These are phyloP conservation scores for Palloptera scutellata DNA, from an alignment of 2,888 invertebrate species.

Conservation along the genomic window DNA sequence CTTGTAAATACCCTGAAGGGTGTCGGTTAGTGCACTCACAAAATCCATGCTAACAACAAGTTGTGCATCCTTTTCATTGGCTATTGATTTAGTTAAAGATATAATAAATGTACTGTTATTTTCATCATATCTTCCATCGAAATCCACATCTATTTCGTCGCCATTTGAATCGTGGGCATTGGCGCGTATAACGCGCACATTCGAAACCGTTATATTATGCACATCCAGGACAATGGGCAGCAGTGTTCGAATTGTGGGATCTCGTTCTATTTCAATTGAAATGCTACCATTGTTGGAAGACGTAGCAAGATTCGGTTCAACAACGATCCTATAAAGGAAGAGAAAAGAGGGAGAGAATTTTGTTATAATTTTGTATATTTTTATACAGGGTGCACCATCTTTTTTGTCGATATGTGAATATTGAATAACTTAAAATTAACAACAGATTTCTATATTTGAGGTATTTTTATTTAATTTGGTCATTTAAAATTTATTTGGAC, in stretches of 20 bases:
- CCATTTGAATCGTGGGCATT: conserved; percentile 36
- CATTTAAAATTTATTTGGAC: too few relatives aligned
- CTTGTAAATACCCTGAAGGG: conserved; percentile 68
- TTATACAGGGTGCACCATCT: too few relatives aligned
- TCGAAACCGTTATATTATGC: conserved; percentile 59
- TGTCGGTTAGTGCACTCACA: conserved; percentile 66
- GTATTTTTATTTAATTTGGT: too few relatives aligned
- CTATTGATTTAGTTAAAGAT: conserved; percentile 47
- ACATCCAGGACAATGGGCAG: conserved; percentile 63
- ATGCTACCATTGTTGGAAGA: conserved; percentile 60
- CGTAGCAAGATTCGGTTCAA: conserved; percentile 59
- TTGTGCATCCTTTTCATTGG: conserved; percentile 43
- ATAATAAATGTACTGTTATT: conserved; percentile 58
- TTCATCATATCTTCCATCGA: conserved; percentile 58
- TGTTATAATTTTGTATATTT: neutral
- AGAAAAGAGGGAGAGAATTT: neutral
- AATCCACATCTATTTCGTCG: conserved; percentile 54
- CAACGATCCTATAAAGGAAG: conserved; percentile 53
- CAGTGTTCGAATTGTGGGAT: conserved; percentile 50
- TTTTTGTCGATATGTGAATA: too few relatives aligned
- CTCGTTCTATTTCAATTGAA: conserved; percentile 56
- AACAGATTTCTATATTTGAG: too few relatives aligned
- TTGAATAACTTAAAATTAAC: too few relatives aligned
- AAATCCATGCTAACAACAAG: conserved; percentile 67
- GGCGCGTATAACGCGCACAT: conserved; percentile 54